Evolutionary conservation across 2,113 vertebrate species (phyloP).

Genomic region (Hyperoodon ampullatus): DNA sequence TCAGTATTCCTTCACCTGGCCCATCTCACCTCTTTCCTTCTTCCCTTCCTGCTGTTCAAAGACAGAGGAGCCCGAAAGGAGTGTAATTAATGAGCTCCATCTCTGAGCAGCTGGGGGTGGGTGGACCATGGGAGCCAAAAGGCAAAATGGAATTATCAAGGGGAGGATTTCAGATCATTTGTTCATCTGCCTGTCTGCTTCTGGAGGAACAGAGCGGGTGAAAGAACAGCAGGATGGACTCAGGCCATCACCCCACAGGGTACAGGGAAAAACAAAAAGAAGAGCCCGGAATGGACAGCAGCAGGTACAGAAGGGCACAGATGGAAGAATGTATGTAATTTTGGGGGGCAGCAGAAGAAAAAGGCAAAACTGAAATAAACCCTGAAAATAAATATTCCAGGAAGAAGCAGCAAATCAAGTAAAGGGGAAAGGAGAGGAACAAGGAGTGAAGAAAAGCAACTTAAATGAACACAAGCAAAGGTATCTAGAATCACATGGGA

Average conservation of each 20-base stretch:
- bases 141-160: constrained; percentile 27
- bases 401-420: neutral
- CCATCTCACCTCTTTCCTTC: neutral
- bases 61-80: neutral
- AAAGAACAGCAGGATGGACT: neutral
- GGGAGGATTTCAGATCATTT: constrained; percentile 12
- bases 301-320: neutral
- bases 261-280: neutral
- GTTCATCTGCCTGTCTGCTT: neutral
- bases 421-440: neutral
- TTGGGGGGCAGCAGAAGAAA: neutral
- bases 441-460: neutral
- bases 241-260: neutral
- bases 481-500: neutral
- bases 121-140: neutral
- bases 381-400: neutral
- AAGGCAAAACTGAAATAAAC: neutral
- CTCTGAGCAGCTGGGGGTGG: neutral
- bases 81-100: constrained; percentile 18
- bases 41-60: constrained; percentile 19
- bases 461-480: neutral
- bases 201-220: neutral
- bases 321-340: neutral
- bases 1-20: neutral
- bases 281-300: neutral